phyloP scores from a whole-genome alignment of 2,888 invertebrate species.

The Hoplodrina ambigua region DNA sequence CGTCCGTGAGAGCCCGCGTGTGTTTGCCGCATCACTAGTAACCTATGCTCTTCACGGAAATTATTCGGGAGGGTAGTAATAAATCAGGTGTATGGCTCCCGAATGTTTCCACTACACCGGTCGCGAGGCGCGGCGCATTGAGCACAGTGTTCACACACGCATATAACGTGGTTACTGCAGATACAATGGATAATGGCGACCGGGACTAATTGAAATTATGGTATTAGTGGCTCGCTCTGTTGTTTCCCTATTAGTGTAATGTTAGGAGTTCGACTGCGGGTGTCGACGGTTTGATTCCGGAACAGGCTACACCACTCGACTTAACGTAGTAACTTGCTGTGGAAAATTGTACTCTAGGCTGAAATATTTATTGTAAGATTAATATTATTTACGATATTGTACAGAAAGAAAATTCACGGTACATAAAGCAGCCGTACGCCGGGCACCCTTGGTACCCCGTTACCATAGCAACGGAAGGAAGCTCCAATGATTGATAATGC shows the following conservation, averaged over 20 bases:
- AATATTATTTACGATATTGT: neutral
- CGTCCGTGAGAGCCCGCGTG: neutral
- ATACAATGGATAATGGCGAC: slow-evolving; percentile 24
- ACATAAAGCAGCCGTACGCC: slow-evolving; percentile 5
- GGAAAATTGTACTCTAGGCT: neutral
- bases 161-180: slow-evolving; percentile 25
- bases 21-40: slow-evolving; percentile 40
- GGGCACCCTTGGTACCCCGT: slow-evolving; percentile 22
- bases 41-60: slow-evolving; percentile 58
- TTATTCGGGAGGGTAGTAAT: slow-evolving; percentile 57
- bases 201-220: slow-evolving; percentile 42
- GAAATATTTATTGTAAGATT: neutral
- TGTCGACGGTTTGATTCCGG: neutral
- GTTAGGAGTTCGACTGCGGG: neutral
- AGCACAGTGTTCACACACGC: slow-evolving; percentile 22
- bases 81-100: slow-evolving; percentile 63
- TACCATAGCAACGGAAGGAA: slow-evolving; percentile 58
- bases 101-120: slow-evolving; percentile 58
- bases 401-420: slow-evolving; percentile 24
- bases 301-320: neutral
- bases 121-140: slow-evolving; percentile 16
- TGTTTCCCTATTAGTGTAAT: slow-evolving; percentile 40
- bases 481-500: slow-evolving; percentile 57
- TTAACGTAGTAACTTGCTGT: neutral
- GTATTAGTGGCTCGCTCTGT: slow-evolving; percentile 3